These are phyloP conservation scores for Sinhomidia bicolor DNA, from an alignment of 2,888 invertebrate genomes.

Conservation along the genomic window DNA sequence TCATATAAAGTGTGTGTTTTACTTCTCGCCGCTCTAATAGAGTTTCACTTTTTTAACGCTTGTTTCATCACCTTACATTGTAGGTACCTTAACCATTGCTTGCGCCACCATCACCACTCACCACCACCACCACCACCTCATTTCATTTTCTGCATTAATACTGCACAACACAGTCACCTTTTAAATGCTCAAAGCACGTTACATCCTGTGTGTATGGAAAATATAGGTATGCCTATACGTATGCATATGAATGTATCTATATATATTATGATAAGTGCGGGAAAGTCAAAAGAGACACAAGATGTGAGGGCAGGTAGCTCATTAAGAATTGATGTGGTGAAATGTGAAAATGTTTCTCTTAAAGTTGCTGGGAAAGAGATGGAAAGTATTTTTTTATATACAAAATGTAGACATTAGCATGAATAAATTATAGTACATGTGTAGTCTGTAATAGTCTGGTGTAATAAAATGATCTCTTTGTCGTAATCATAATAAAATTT, in stretches of 20 bases:
- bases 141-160: conserved; percentile 38
- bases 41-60: neutral
- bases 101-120: no score
- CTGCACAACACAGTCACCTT: neutral
- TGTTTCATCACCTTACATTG: neutral
- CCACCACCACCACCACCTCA: no score
- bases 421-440: neutral
- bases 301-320: conserved; percentile 41
- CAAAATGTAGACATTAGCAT: neutral
- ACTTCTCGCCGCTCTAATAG: neutral
- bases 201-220: neutral
- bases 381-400: neutral
- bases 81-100: no score
- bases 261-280: conserved; percentile 27
- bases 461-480: conserved; percentile 16
- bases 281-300: conserved; percentile 6
- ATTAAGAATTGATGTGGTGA: conserved; percentile 47
- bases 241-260: no score
- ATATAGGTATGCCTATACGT: neutral
- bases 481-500: conserved; percentile 36
- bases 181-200: neutral
- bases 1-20: neutral
- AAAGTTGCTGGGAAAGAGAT: neutral
- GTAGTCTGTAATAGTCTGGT: neutral
- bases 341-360: conserved; percentile 20